Percentiles rank a stretch among this genome's conserved stretches.
These are phyloP conservation scores for Urocyon cinereoargenteus DNA, from an alignment of 2,797 vertebrate genomes.

Conservation along the genomic window DNA sequence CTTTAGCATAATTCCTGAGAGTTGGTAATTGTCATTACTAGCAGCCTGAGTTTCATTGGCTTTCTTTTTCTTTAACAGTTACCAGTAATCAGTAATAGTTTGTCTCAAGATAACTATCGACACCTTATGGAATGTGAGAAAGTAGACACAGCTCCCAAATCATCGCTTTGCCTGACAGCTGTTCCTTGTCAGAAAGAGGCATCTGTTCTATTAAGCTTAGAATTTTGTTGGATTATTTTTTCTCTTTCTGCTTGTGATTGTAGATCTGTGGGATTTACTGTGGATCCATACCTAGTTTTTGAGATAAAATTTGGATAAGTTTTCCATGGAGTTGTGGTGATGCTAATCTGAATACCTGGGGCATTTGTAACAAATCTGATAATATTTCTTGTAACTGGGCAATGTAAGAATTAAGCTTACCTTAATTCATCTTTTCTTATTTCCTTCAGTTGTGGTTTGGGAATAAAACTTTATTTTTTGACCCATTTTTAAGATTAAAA, in stretches of 20 bases:
- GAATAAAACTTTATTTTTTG: slow-evolving; percentile 46
- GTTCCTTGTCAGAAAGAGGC: slow-evolving; percentile 47
- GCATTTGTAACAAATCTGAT: slow-evolving; percentile 35
- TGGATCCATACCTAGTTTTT: slow-evolving; percentile 30
- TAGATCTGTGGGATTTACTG: slow-evolving; percentile 49
- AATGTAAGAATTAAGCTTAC: neutral
- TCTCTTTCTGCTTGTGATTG: slow-evolving; percentile 43
- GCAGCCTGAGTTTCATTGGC: neutral
- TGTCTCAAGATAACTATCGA: slow-evolving; percentile 60
- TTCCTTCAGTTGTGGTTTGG: slow-evolving; percentile 8
- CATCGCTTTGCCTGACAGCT: slow-evolving; percentile 59
- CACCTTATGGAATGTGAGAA: slow-evolving; percentile 47
- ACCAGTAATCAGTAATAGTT: slow-evolving; percentile 57
- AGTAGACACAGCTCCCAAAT: neutral
- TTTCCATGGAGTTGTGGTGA: slow-evolving; percentile 25
- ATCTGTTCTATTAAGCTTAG: slow-evolving; percentile 66
- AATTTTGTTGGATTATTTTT: slow-evolving; percentile 56
- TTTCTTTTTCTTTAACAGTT: slow-evolving; percentile 50
- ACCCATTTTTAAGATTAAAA: neutral
- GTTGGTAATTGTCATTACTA: slow-evolving; percentile 15
- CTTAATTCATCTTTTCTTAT: slow-evolving; percentile 25
- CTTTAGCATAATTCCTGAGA: slow-evolving; percentile 16
- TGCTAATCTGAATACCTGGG: slow-evolving; percentile 28
- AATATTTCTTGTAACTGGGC: neutral
- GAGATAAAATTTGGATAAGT: slow-evolving; percentile 59